phyloP scores from a whole-genome alignment of 2,113 vertebrate species.

The Oenanthe melanoleuca region DNA sequence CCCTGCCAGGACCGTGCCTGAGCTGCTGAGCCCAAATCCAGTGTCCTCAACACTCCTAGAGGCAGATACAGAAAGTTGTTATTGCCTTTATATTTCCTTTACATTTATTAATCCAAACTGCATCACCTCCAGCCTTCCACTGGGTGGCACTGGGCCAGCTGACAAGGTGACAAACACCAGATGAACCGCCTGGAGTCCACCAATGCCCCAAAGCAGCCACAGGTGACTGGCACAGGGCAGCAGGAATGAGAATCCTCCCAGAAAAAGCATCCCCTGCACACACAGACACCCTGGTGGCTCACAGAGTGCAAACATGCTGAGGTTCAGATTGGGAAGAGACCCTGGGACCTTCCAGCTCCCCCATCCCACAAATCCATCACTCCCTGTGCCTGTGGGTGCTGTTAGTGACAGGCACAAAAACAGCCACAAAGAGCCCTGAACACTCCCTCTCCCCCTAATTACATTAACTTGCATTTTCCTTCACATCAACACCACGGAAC shows the following conservation, averaged over 20 bases:
- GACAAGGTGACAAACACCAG: background rate
- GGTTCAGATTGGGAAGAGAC: background rate
- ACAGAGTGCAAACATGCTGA: fast-evolving
- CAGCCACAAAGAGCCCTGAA: fast-evolving
- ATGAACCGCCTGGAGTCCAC: background rate
- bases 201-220: background rate
- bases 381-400: background rate
- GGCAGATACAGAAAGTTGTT: background rate
- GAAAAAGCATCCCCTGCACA: background rate
- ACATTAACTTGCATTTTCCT: background rate
- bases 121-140: background rate
- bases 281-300: background rate
- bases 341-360: background rate
- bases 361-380: background rate
- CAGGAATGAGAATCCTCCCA: background rate
- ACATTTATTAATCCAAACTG: background rate
- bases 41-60: background rate
- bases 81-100: background rate
- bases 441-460: fast-evolving
- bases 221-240: fast-evolving
- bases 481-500: fast-evolving
- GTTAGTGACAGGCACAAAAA: background rate
- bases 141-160: background rate
- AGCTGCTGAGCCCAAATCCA: background rate
- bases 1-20: background rate